Evolutionary conservation across 1,140 invertebrate species (phyloP).

Genomic region (Eupristina koningsbergeri): DNA sequence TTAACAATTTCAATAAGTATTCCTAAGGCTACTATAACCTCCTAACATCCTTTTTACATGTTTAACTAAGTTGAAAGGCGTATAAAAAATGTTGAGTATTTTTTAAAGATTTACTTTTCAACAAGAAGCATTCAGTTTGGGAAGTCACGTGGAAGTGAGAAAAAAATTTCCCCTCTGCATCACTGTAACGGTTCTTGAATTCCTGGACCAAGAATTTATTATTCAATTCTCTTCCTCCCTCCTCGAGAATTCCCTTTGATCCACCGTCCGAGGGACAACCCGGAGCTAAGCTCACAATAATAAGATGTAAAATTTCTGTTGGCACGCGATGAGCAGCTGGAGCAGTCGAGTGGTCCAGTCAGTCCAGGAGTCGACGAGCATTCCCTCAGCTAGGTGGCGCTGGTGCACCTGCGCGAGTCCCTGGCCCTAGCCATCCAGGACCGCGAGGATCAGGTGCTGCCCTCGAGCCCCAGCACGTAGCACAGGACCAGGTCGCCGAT

Average conservation of each 20-base stretch:
- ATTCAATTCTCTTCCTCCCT: too few species aligned
- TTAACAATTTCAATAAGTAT: neutral
- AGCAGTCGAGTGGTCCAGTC: neutral
- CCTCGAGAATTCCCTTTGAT: too few species aligned
- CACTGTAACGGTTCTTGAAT: too few species aligned
- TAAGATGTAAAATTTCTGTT: neutral
- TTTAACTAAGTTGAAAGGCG: neutral
- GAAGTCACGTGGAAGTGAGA: neutral
- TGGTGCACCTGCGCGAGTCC: slow-evolving; percentile 62
- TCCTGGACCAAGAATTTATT: too few species aligned
- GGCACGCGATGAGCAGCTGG: neutral
- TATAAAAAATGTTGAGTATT: neutral
- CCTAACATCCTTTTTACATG: neutral
- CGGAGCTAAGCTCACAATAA: too few species aligned
- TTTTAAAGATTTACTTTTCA: neutral
- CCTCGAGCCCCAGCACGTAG: slow-evolving; percentile 13
- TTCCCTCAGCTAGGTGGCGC: slow-evolving; percentile 69
- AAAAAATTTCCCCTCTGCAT: neutral
- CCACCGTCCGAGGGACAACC: neutral
- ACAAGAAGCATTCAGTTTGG: too few species aligned
- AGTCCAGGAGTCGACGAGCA: slow-evolving; percentile 64
- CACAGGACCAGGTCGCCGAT: neutral
- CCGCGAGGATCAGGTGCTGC: slow-evolving; percentile 36
- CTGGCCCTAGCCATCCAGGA: neutral
- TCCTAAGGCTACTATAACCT: too few species aligned